phyloP scores from a whole-genome alignment of 1,140 invertebrate genomes.

The Drosophila nasuta region DNA sequence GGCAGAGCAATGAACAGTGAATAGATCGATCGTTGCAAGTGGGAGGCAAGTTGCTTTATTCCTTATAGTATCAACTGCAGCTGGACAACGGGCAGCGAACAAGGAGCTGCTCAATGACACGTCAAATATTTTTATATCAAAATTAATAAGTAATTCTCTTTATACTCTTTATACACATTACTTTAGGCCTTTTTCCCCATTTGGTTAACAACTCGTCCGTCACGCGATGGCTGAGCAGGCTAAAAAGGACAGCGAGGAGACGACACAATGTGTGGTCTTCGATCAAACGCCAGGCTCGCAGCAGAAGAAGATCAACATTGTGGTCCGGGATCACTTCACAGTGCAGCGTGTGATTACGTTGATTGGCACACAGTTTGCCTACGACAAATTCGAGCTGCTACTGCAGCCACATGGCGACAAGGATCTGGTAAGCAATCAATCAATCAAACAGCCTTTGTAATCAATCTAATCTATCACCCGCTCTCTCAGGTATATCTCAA shows the following conservation, averaged over 20 bases:
- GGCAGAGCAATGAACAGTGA: slow-evolving; percentile 33
- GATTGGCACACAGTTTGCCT: slow-evolving; percentile 86
- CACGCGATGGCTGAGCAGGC: slow-evolving; percentile 59
- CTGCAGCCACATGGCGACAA: slow-evolving; percentile 73
- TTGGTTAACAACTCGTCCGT: slow-evolving; percentile 47
- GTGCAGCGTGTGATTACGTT: slow-evolving; percentile 85
- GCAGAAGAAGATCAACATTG: slow-evolving; percentile 85
- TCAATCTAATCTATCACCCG: background rate
- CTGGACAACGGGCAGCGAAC: background rate
- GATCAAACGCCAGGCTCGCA: slow-evolving; percentile 85
- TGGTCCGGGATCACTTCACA: slow-evolving; percentile 85
- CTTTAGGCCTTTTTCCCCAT: slow-evolving; percentile 29
- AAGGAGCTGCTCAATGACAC: slow-evolving; percentile 18
- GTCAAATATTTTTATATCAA: slow-evolving; percentile 26
- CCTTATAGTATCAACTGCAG: slow-evolving; percentile 21
- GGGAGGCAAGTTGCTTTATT: slow-evolving; percentile 1
- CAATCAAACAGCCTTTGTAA: background rate
- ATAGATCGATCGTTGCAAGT: background rate
- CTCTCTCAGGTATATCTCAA: slow-evolving; percentile 71
- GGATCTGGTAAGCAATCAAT: slow-evolving; percentile 57
- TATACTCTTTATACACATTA: background rate
- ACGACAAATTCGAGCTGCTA: slow-evolving; percentile 86
- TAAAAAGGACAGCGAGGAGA: slow-evolving; percentile 75
- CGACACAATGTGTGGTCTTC: slow-evolving; percentile 86
- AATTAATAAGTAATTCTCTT: background rate